Conservation (phyloP, 2,113 vertebrate species). For the Indri indri region DNA sequence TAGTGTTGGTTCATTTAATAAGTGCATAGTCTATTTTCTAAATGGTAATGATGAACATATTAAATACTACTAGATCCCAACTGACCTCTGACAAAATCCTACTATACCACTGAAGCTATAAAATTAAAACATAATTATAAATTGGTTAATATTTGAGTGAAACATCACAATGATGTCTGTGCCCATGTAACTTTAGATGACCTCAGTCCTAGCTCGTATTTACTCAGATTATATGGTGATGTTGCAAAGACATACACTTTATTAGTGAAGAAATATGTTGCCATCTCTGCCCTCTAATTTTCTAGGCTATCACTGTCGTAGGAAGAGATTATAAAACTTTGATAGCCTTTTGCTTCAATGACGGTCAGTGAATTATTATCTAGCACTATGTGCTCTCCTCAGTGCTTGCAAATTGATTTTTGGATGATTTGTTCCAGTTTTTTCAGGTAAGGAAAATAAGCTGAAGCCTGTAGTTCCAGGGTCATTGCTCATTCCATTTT, state of each 20-base stretch:
- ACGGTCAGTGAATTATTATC: slow-evolving; percentile 55
- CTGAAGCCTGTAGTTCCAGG: slow-evolving; percentile 38
- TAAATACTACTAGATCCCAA: background rate
- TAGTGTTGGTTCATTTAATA: background rate
- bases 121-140: background rate
- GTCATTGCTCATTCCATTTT: slow-evolving; percentile 36
- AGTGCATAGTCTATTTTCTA: background rate
- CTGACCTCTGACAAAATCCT: background rate
- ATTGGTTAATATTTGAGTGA: background rate
- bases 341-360: slow-evolving; percentile 46
- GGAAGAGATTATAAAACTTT: slow-evolving; percentile 69
- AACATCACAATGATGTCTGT: background rate
- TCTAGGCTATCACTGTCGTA: background rate
- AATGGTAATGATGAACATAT: background rate
- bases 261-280: slow-evolving; percentile 62
- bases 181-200: background rate
- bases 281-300: slow-evolving; percentile 62
- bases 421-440: slow-evolving; percentile 76
- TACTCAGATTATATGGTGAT: background rate
- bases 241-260: slow-evolving; percentile 60
- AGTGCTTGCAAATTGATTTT: slow-evolving; percentile 71
- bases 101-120: background rate
- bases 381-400: background rate
- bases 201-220: slow-evolving; percentile 1
- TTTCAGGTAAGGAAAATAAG: slow-evolving; percentile 74